Evolutionary conservation across 2,888 invertebrate species (phyloP).

Genomic region (Acronicta alni): DNA sequence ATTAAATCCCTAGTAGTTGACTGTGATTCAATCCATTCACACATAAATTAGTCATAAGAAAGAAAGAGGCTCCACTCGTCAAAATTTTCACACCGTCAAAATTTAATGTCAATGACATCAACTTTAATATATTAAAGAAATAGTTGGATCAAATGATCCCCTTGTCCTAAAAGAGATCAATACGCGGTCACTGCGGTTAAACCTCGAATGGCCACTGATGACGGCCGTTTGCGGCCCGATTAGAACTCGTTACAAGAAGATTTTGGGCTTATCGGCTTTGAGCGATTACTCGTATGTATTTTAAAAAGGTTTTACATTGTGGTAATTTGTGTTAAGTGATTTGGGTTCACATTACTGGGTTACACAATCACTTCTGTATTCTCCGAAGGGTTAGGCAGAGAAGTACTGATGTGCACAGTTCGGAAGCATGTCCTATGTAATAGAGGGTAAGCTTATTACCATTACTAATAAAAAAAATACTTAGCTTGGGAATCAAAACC

Average conservation of each 20-base stretch:
- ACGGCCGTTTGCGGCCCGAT: slow-evolving; percentile 43
- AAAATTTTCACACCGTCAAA: too few relatives aligned
- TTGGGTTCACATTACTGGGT: slow-evolving; percentile 4
- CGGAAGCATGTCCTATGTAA: too few relatives aligned
- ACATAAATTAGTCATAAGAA: too few relatives aligned
- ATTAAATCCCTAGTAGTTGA: too few relatives aligned
- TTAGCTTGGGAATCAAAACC: too few relatives aligned
- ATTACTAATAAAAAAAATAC: too few relatives aligned
- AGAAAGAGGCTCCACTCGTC: too few relatives aligned
- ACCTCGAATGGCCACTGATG: slow-evolving; percentile 44
- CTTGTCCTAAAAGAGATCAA: slow-evolving; percentile 35
- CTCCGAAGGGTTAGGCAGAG: too few relatives aligned
- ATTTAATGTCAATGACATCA: too few relatives aligned
- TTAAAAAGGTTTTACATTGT: slow-evolving; percentile 27
- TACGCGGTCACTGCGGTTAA: slow-evolving; percentile 40
- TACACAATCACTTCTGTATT: neutral
- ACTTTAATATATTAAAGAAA: slow-evolving; percentile 1
- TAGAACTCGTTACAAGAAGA: slow-evolving; percentile 51
- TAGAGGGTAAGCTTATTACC: neutral
- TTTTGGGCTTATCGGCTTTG: slow-evolving; percentile 43
- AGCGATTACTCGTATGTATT: slow-evolving; percentile 16
- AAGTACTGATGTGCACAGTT: neutral
- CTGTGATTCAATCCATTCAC: too few relatives aligned
- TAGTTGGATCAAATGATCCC: neutral
- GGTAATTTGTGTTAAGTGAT: slow-evolving; percentile 10